phyloP scores from a whole-genome alignment of 1,140 invertebrate species.

The Melipona quadrifasciata region DNA sequence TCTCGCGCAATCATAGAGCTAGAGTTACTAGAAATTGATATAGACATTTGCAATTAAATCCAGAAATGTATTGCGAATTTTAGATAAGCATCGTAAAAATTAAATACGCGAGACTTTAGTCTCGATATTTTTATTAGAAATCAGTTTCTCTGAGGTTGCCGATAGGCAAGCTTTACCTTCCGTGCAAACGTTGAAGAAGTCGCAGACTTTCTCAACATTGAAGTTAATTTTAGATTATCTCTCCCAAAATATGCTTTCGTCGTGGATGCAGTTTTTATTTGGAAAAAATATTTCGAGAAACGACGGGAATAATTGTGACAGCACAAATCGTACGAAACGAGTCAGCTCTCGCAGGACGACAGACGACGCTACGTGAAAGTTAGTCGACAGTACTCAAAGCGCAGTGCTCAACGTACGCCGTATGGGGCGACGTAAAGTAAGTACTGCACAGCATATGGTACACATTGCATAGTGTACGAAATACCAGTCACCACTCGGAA shows the following conservation, averaged over 20 bases:
- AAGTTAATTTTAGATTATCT: neutral
- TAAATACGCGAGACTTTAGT: neutral
- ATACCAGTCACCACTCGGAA: neutral
- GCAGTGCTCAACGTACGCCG: neutral
- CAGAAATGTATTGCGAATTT: neutral
- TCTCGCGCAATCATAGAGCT: neutral
- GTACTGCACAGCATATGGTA: neutral
- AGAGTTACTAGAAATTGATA: neutral
- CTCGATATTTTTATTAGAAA: neutral
- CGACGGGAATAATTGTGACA: neutral
- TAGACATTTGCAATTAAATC: neutral
- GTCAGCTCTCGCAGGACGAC: neutral
- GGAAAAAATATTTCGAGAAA: neutral
- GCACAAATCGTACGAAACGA: neutral
- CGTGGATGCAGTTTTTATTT: neutral
- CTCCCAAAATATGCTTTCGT: neutral
- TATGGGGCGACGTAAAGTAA: neutral
- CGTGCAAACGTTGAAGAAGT: neutral
- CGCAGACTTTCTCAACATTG: neutral
- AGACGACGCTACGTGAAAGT: neutral
- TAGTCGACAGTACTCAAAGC: constrained; percentile 3
- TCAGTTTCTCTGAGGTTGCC: neutral
- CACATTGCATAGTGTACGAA: constrained; percentile 21
- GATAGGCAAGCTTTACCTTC: neutral
- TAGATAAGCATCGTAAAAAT: neutral